A percentile compares a stretch with the other conserved stretches of the same genome.
Conservation (phyloP, 1,140 invertebrate species). For the Pseudobourletiella spinata region DNA sequence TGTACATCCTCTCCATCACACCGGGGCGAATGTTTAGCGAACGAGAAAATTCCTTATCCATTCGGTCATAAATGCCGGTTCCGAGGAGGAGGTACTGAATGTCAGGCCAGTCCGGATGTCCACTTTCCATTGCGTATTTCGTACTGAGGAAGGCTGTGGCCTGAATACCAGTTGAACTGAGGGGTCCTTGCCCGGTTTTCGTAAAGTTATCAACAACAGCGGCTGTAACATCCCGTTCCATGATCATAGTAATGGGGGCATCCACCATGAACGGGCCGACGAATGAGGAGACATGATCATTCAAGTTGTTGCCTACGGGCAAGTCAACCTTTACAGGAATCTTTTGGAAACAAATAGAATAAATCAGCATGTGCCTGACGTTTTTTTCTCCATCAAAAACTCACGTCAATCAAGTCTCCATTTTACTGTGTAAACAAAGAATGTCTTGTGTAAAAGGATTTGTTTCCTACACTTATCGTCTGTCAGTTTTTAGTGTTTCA, state of each 20-base stretch:
- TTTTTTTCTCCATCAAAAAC: no score
- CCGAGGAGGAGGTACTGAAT: neutral
- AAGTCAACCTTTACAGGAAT: conserved; percentile 48
- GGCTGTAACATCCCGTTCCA: conserved; percentile 1
- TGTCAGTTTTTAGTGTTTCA: no score
- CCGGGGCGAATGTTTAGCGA: no score
- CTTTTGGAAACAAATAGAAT: no score
- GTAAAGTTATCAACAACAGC: conserved; percentile 34
- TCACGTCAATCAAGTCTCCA: no score
- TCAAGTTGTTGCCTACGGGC: conserved; percentile 57
- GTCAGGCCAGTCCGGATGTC: conserved; percentile 19
- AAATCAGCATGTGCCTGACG: no score
- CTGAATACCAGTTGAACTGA: conserved; percentile 38
- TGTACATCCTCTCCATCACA: neutral
- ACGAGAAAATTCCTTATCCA: neutral
- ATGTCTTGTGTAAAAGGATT: no score
- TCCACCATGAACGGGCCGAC: conserved; percentile 20
- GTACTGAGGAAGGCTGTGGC: conserved; percentile 24
- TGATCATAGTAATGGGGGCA: neutral
- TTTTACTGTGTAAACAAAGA: no score
- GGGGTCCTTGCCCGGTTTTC: conserved; percentile 38
- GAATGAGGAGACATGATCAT: conserved; percentile 56
- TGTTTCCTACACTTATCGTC: no score
- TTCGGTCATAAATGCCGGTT: neutral
- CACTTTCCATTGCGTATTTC: conserved; percentile 4